Base-by-base conservation (phyloP, 2,113 vertebrate species). In the Sapajus apella region DNA sequence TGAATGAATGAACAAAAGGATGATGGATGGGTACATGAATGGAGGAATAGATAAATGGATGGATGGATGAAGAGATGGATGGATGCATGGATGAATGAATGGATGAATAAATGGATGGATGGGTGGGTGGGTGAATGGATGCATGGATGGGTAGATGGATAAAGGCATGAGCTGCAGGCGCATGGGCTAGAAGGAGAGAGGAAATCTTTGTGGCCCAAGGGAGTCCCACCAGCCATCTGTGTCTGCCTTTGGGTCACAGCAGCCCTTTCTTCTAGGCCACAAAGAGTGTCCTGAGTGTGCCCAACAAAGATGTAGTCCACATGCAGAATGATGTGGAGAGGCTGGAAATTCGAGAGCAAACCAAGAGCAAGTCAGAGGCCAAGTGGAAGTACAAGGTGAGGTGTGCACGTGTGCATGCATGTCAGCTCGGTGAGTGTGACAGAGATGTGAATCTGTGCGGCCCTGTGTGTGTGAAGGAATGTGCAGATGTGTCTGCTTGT, bases 301-400 rank as follows among this genome's bases (percentile, higher is more conserved):
- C 99, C 80, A 99, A 98, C 96, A 99, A 99, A 98, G 99, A 99
- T 96, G 96, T 97, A 21, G 72, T 96, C 3, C 98, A 98, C 64
- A 99, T 99, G 64, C 99, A 99, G 98, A 99, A 99, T 32, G 99
- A 99, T 2, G 96, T 99, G 96, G 99, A 99, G 90, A 99, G 99
- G 97, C 99, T 99, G 97, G 99, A 99, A 98, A 98, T 99, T 80
- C 99, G 99, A 97, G 99, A 99, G 94, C 99, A 99, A 97, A 99
- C 99, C 85, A 99, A 99, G 98, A 99, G 99, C 98, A 99, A 99
- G 99, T 99, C 99, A 0, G 99, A 99, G 98, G 99, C 99, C 58
- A 99, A 99, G 95, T 99, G 99, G 99, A 99, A 99, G 97, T 99
- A 99, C n/a, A 99, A 99, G 99, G 99, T 99, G 98, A 98, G 96